A percentile compares a stretch with the other conserved stretches of the same genome.
Conservation (phyloP, 2,113 vertebrate genomes). For the Lepidiolamprologus cunningtoni region DNA sequence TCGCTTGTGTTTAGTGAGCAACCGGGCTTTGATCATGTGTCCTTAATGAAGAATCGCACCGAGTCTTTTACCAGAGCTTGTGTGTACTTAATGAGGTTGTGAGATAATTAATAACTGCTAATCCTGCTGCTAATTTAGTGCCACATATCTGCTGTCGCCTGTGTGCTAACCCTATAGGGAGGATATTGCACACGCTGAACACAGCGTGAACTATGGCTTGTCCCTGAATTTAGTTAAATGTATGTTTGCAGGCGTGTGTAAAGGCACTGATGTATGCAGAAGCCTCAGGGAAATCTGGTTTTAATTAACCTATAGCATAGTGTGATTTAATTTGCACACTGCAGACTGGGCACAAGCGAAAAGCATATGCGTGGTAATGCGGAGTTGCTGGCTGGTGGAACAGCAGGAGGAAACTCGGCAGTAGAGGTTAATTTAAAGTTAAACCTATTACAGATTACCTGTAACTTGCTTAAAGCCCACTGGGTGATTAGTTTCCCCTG, state of each 20-base stretch:
- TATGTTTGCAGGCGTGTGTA: constrained; percentile 13
- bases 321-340: constrained; percentile 60
- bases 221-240: not conserved
- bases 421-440: constrained; percentile 52
- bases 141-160: not conserved
- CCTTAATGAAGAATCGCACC: not conserved
- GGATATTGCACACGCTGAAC: not conserved
- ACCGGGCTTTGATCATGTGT: not conserved
- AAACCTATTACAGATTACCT: constrained; percentile 41
- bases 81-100: not conserved
- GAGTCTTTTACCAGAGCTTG: not conserved
- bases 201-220: not conserved
- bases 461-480: constrained; percentile 23
- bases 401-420: not conserved
- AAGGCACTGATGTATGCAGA: constrained; percentile 23
- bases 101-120: constrained; percentile 35
- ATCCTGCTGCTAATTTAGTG: not conserved
- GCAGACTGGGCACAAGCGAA: constrained; percentile 1
- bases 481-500: not conserved
- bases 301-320: constrained; percentile 62
- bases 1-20: not conserved
- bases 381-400: not conserved
- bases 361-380: not conserved
- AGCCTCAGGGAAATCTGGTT: constrained; percentile 54
- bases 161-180: not conserved